Base-by-base conservation (phyloP, 2,113 vertebrate species). In the Phalacrocorax carbo region DNA sequence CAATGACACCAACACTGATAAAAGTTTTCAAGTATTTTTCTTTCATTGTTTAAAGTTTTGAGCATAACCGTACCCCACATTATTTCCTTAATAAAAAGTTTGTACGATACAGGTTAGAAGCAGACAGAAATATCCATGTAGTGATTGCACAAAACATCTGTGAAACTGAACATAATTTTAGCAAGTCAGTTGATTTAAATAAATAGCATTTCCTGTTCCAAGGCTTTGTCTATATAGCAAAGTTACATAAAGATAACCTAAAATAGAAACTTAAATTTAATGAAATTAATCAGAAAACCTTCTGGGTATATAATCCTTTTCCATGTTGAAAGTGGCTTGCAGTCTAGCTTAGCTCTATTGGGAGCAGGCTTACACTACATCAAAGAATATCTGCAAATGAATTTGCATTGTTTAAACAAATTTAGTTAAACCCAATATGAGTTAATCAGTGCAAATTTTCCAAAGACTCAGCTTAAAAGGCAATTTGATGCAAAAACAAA, bases 391-490 rank as follows among this genome's bases (percentile, higher is more conserved):
- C 88, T 91, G 91, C 93, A 97, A 92, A 97, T 76, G 46, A 72
- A 94, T 91, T 88, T 87, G 94, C 95, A 94, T 89, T 51, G 38
- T 91, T 97, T 86, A 95, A 96, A 96, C n/a, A 89, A 81, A 93
- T 88, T 88, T 82, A 81, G 62, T 77, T 91, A 95, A 97, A 96
- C 91, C 93, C 89, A 96, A 70, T 95, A 95, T 95, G 96, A 96
- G 91, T 97, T 95, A 94, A 91, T 91, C 84, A 72, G 93, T 77
- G 81, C 91, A 96, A 69, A 44, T 87, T 85, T 93, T 60, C 52
- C 70, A 70, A 36, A 82, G 29, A 85, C 49, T 82, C 77, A 87
- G 65, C 29, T 94, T 88, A 91, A 95, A 94, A 89, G 69, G 83
- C 86, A 93, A 83, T 82, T 89, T 32, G 65, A 73, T 19, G 55